These are phyloP conservation scores for Hystrix brachyura DNA, from an alignment of 2,113 vertebrate genomes.

Conservation along the genomic window DNA sequence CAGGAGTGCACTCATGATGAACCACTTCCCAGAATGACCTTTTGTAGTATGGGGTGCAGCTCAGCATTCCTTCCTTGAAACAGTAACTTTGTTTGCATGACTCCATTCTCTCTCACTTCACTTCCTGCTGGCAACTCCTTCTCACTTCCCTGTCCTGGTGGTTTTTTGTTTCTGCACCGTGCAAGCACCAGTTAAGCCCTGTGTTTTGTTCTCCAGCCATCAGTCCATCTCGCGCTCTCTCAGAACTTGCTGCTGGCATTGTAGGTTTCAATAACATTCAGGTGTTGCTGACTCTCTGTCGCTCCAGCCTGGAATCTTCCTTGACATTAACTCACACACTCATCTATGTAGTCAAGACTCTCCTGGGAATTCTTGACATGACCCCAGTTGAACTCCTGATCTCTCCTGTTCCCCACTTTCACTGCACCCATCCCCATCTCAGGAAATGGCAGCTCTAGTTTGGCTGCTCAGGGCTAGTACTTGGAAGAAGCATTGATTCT, in stretches of 20 bases:
- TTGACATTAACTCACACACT: not conserved
- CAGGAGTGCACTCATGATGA: not conserved
- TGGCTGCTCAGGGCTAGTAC: not conserved
- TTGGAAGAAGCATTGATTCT: not conserved
- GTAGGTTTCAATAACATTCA: not conserved
- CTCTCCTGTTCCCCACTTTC: too few species aligned
- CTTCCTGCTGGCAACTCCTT: not conserved
- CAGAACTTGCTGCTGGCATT: not conserved
- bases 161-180: not conserved
- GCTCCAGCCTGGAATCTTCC: not conserved
- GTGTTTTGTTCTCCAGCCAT: too few species aligned
- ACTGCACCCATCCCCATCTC: not conserved
- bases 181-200: too few species aligned
- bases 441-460: not conserved
- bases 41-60: not conserved
- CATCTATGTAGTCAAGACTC: not conserved
- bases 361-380: too few species aligned
- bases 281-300: not conserved
- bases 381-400: too few species aligned
- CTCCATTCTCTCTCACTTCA: not conserved
- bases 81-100: not conserved
- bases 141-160: not conserved
- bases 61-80: not conserved
- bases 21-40: too few species aligned
- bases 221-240: not conserved